A percentile compares a stretch with the other conserved stretches of the same genome.
Conservation (phyloP, 2,888 invertebrate genomes). For the Neuroscelio doddi region DNA sequence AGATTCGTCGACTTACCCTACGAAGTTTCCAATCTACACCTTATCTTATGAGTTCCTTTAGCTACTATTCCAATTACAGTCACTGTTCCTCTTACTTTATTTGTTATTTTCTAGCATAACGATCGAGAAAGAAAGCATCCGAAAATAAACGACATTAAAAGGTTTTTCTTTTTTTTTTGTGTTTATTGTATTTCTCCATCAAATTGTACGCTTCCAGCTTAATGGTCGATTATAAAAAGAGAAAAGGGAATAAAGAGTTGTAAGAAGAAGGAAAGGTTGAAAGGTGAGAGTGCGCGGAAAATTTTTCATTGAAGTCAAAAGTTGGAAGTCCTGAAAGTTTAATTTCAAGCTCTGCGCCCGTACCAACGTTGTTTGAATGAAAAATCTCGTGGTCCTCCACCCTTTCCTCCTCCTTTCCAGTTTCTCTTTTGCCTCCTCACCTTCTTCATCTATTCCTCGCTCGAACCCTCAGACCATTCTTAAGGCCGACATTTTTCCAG, state of each 20-base stretch:
- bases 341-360: conserved; percentile 42
- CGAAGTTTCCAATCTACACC: no score
- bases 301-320: conserved; percentile 45
- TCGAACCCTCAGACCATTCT: conserved; percentile 34
- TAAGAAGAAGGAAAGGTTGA: conserved; percentile 14
- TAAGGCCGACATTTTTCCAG: conserved; percentile 37
- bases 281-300: conserved; percentile 24
- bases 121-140: not conserved
- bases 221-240: conserved; percentile 7
- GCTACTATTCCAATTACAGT: not conserved
- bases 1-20: not conserved
- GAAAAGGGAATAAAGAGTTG: not conserved
- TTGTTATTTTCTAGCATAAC: not conserved
- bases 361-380: conserved; percentile 45
- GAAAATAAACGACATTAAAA: not conserved
- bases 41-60: not conserved
- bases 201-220: not conserved
- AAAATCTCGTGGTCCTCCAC: conserved; percentile 41
- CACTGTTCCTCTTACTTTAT: not conserved
- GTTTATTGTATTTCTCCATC: not conserved
- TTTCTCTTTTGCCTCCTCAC: not conserved
- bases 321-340: conserved; percentile 48
- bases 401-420: conserved; percentile 6
- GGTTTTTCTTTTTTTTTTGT: not conserved
- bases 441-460: conserved; percentile 15